phyloP scores from a whole-genome alignment of 2,888 invertebrate species.

The Chironomus tentans region DNA sequence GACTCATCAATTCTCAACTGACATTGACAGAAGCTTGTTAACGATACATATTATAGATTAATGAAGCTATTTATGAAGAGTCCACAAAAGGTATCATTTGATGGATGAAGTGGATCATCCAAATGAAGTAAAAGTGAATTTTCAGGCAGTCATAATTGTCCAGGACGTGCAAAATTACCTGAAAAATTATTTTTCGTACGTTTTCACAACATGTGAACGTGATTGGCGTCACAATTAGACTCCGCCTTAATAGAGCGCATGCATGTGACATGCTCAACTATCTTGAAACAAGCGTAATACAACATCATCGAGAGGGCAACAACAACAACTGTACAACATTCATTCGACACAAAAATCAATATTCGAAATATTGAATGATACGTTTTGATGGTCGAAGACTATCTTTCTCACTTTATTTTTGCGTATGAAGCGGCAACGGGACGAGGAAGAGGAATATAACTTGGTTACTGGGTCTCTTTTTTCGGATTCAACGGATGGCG shows the following conservation, averaged over 20 bases:
- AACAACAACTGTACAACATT: background rate
- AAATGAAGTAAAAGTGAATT: conserved; percentile 14
- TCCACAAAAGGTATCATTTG: background rate
- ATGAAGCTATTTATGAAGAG: no score
- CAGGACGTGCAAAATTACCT: conserved; percentile 21
- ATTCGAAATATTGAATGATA: background rate
- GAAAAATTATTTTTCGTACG: conserved; percentile 23
- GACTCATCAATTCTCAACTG: background rate
- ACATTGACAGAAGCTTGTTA: background rate
- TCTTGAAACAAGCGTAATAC: background rate
- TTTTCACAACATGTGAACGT: conserved; percentile 16
- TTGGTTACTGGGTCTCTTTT: background rate
- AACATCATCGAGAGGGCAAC: background rate
- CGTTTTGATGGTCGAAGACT: background rate
- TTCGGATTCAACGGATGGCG: background rate
- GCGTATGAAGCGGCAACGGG: background rate
- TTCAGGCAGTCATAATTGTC: conserved; percentile 15
- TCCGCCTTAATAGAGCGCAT: conserved; percentile 18
- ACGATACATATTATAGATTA: background rate
- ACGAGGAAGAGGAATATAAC: background rate
- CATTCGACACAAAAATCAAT: conserved; percentile 8
- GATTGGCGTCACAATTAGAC: conserved; percentile 27
- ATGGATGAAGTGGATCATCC: background rate
- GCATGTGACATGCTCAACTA: conserved; percentile 19
- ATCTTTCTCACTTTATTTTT: background rate